Conservation (phyloP, 2,888 invertebrate species). For the Drosophila fungiperda region DNA sequence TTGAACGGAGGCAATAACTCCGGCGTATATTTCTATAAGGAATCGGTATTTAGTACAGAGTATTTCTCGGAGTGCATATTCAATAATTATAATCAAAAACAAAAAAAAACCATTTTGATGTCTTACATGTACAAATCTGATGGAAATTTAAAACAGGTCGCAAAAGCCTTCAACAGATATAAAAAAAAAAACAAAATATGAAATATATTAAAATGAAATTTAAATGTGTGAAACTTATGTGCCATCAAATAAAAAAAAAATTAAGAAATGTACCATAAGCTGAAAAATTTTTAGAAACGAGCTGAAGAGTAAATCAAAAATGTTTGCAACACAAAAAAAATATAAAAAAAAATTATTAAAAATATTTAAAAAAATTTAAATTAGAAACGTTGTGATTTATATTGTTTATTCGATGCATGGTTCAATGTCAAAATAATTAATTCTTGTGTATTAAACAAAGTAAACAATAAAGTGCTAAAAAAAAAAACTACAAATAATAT, state of each 20-base stretch:
- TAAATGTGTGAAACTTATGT: constrained; percentile 69
- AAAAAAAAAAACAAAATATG: constrained; percentile 8
- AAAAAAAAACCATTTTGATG: constrained; percentile 27
- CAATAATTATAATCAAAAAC: constrained; percentile 34
- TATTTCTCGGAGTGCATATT: constrained; percentile 41
- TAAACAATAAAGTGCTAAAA: constrained; percentile 41
- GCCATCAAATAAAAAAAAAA: constrained; percentile 54
- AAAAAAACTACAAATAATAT: constrained; percentile 32
- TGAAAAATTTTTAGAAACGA: constrained; percentile 44
- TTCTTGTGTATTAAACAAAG: constrained; percentile 40
- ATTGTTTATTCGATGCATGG: constrained; percentile 72
- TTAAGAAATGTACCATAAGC: constrained; percentile 30
- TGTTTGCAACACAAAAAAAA: constrained; percentile 18
- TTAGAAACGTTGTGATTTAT: constrained; percentile 75
- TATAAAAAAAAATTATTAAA: constrained; percentile 24
- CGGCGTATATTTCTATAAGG: constrained; percentile 27
- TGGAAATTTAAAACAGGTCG: constrained; percentile 49
- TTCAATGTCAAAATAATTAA: constrained; percentile 63
- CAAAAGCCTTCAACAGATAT: constrained; percentile 40
- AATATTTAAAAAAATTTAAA: constrained; percentile 47
- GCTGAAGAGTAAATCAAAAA: constrained; percentile 42
- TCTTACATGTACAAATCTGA: constrained; percentile 46
- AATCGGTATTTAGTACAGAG: constrained; percentile 22
- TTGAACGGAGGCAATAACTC: constrained; percentile 2
- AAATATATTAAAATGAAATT: constrained; percentile 28